Percentiles rank a stretch among this genome's conserved stretches.
phyloP scores from a whole-genome alignment of 2,888 invertebrate species.

The Meta bourneti region DNA sequence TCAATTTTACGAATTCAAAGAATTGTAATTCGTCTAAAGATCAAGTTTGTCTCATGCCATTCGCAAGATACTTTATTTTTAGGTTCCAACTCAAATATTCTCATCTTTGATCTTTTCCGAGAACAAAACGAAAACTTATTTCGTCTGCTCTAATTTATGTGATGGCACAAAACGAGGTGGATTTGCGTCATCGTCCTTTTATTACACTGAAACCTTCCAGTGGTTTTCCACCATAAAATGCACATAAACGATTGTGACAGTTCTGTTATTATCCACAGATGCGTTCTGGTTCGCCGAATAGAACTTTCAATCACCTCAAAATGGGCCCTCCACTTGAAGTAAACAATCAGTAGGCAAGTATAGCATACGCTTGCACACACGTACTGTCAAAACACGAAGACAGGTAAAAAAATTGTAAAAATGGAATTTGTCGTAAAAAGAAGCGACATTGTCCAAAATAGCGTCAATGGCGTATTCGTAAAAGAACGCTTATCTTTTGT shows the following conservation, averaged over 20 bases:
- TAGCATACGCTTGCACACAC: background rate
- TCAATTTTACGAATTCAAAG: no score
- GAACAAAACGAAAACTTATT: no score
- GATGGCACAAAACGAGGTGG: background rate
- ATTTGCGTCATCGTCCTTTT: background rate
- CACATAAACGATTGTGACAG: background rate
- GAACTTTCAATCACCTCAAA: background rate
- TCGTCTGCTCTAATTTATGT: background rate
- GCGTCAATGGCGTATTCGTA: background rate
- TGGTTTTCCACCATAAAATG: background rate
- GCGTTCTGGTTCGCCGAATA: background rate
- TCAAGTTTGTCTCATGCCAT: no score
- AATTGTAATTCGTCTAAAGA: no score
- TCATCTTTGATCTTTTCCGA: no score
- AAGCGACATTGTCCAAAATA: background rate
- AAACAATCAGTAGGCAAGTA: background rate
- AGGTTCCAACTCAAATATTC: no score
- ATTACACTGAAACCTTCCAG: background rate
- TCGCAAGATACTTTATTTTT: no score
- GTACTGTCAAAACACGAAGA: no score
- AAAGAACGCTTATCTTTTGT: background rate
- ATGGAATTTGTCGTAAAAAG: background rate
- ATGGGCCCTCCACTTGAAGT: background rate
- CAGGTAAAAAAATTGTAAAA: background rate
- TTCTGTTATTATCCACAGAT: background rate